Evolutionary conservation across 2,113 vertebrate genomes (phyloP).

Genomic region (Caranx ignobilis): DNA sequence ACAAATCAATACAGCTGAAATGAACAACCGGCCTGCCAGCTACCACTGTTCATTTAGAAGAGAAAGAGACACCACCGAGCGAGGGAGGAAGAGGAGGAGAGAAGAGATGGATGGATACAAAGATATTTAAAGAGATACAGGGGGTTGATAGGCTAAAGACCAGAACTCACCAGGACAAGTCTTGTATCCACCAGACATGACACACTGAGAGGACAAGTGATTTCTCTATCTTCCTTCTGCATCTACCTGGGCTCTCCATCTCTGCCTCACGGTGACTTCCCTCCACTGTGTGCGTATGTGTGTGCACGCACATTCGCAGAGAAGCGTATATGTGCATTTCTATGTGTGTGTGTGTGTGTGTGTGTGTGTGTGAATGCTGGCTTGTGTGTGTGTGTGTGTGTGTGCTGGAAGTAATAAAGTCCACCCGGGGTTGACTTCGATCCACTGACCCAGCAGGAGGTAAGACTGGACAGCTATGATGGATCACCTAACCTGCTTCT

Average conservation of each 20-base stretch:
- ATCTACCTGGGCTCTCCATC: conserved; percentile 75
- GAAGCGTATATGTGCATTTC: conserved; percentile 40
- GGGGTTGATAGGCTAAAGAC: conserved; percentile 81
- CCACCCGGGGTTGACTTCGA: conserved; percentile 92
- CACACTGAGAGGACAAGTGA: conserved; percentile 76
- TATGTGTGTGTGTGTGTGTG: conserved; percentile 41
- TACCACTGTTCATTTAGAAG: conserved; percentile 90
- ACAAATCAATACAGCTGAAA: conserved; percentile 96
- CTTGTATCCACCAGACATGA: conserved; percentile 74
- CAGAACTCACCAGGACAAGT: conserved; percentile 72
- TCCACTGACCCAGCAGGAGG: conserved; percentile 93
- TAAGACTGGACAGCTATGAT: conserved; percentile 94
- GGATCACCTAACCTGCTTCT: conserved; percentile 91
- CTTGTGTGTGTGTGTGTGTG: conserved; percentile 56
- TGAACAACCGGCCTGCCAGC: conserved; percentile 92
- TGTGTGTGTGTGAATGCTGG: conserved; percentile 35
- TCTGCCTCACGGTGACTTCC: conserved; percentile 68
- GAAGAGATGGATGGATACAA: conserved; percentile 71
- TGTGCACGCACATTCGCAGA: conserved; percentile 12
- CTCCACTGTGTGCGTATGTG: conserved; percentile 36
- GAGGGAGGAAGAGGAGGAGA: conserved; percentile 61
- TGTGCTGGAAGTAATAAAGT: conserved; percentile 92
- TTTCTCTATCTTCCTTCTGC: conserved; percentile 74
- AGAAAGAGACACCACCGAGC: conserved; percentile 83
- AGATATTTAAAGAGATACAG: conserved; percentile 75